Evolutionary conservation across 2,797 vertebrate species (phyloP).

Genomic region (Pterois miles): DNA sequence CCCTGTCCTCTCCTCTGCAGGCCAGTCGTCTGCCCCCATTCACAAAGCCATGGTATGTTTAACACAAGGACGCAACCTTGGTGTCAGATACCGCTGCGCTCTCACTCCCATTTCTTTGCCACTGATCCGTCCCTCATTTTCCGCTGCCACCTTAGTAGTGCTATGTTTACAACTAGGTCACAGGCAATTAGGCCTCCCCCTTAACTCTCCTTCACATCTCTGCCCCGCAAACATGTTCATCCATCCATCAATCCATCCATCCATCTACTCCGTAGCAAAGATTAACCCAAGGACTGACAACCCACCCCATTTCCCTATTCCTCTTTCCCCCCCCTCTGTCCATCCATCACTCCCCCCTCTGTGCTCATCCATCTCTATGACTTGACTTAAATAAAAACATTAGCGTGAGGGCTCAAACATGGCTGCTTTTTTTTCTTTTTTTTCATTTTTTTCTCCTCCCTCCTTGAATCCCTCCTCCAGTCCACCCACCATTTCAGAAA

Average conservation of each 20-base stretch:
- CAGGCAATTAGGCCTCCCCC: conserved; percentile 57
- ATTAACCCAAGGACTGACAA: conserved; percentile 59
- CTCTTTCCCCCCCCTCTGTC: not conserved
- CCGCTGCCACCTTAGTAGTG: conserved; percentile 26
- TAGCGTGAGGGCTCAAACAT: conserved; percentile 28
- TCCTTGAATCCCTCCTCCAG: not conserved
- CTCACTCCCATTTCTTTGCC: conserved; percentile 19
- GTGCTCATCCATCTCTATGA: conserved; percentile 26
- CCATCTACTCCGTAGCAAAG: conserved; percentile 13
- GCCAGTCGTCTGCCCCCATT: conserved; percentile 25
- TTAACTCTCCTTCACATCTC: conserved; percentile 47
- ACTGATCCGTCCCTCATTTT: conserved; percentile 39
- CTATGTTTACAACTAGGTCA: conserved; percentile 63
- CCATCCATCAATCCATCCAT: conserved; percentile 44
- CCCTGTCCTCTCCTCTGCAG: not conserved
- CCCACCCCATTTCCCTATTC: conserved; percentile 38
- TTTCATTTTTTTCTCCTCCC: not conserved
- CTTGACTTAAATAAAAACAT: conserved; percentile 45
- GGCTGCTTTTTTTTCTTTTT: conserved; percentile 7
- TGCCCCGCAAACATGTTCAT: conserved; percentile 28
- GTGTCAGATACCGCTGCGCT: conserved; percentile 39
- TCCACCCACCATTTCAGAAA: conserved; percentile 13
- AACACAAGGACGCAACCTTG: conserved; percentile 62
- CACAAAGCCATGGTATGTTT: conserved; percentile 45
- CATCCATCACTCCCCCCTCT: conserved; percentile 43